phyloP scores from a whole-genome alignment of 2,113 vertebrate species.

The Nipponia nippon region DNA sequence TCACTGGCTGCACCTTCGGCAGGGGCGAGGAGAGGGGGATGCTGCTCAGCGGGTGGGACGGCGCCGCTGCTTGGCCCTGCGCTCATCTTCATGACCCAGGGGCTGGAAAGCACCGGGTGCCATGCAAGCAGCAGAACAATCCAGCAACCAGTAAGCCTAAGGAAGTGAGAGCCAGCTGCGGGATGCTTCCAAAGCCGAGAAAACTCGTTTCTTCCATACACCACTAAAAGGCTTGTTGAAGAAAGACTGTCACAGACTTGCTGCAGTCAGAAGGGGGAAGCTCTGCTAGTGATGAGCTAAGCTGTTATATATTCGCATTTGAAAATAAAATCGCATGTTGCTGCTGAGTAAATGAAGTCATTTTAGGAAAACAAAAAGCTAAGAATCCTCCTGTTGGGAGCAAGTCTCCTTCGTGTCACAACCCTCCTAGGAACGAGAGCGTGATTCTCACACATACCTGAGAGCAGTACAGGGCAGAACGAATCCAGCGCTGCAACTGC shows the following conservation, averaged over 20 bases:
- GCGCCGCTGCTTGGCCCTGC: background rate
- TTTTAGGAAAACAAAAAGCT: background rate
- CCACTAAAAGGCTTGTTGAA: background rate
- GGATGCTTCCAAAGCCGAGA: background rate
- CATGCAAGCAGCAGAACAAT: background rate
- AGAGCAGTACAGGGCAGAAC: background rate
- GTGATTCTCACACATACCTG: background rate
- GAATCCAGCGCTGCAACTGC: background rate
- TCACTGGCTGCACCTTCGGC: accelerated
- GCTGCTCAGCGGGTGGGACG: background rate
- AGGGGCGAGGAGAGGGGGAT: too few relatives aligned
- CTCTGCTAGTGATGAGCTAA: background rate
- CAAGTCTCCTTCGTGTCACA: background rate
- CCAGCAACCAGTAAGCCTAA: background rate
- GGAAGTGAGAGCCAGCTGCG: too few relatives aligned
- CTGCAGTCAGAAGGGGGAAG: background rate
- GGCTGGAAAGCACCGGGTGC: background rate
- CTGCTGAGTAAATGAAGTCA: background rate
- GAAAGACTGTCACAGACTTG: background rate
- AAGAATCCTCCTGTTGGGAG: background rate
- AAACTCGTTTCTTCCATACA: background rate
- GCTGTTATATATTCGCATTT: background rate
- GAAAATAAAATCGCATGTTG: background rate
- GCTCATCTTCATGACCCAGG: background rate
- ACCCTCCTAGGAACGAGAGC: accelerated